Conservation (phyloP, 2,113 vertebrate genomes). For the Cygnus atratus region DNA sequence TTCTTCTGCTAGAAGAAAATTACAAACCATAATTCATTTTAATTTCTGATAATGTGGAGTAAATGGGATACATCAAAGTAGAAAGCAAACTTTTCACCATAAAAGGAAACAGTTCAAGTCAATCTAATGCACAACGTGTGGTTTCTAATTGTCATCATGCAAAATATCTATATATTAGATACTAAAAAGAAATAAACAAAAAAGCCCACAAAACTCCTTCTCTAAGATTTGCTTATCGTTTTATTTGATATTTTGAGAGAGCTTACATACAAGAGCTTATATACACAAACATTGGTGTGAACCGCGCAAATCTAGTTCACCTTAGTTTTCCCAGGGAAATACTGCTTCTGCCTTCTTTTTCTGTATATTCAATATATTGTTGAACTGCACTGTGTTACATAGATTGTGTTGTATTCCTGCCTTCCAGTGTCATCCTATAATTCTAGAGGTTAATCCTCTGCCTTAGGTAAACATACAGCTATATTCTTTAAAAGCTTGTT, state of each 20-base stretch:
- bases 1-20: slow-evolving; percentile 10
- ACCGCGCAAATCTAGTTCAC: background rate
- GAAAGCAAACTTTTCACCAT: background rate
- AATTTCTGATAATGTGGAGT: background rate
- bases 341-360: background rate
- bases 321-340: background rate
- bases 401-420: background rate
- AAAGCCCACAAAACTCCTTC: background rate
- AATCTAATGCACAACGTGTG: background rate
- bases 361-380: background rate
- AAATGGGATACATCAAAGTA: background rate
- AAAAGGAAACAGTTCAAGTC: background rate
- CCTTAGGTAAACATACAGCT: background rate
- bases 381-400: background rate
- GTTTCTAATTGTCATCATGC: background rate
- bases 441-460: background rate
- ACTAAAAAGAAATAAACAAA: background rate
- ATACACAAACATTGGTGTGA: background rate
- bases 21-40: background rate
- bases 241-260: background rate
- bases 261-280: background rate
- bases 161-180: background rate
- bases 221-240: background rate
- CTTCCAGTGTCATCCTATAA: background rate
- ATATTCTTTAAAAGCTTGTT: background rate